Conservation (phyloP, 2,797 vertebrate species). For the Hydrophis major region DNA sequence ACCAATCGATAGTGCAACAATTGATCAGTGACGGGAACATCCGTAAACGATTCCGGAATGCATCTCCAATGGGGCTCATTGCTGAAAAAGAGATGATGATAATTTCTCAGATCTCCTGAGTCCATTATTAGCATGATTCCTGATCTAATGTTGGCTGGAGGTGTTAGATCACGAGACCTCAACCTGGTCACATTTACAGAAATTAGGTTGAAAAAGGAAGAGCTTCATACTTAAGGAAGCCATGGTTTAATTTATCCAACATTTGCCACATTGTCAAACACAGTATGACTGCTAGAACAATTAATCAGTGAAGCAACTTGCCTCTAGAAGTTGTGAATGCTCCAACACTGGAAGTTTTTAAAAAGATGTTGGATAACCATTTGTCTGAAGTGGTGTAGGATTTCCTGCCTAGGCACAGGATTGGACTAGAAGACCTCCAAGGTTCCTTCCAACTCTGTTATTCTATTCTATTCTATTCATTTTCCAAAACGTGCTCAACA, state of each 20-base stretch:
- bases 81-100: conserved; percentile 65
- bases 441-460: too few species aligned
- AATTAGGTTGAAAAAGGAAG: conserved; percentile 12
- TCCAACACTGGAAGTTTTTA: too few species aligned
- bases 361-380: too few species aligned
- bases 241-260: neutral
- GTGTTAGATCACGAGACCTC: neutral
- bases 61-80: conserved; percentile 92
- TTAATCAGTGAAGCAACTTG: too few species aligned
- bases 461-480: too few species aligned
- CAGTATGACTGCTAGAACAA: too few species aligned
- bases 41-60: conserved; percentile 88
- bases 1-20: conserved; percentile 97
- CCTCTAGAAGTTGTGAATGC: too few species aligned
- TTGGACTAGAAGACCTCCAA: too few species aligned
- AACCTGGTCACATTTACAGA: neutral
- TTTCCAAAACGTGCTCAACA: neutral
- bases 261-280: neutral
- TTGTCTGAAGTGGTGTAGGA: too few species aligned
- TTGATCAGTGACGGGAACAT: conserved; percentile 97
- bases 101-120: neutral
- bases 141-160: neutral
- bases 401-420: too few species aligned
- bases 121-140: neutral
- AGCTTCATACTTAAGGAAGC: neutral